Evolutionary conservation across 1,140 invertebrate genomes (phyloP).

Genomic region (Phymastichus coffea): DNA sequence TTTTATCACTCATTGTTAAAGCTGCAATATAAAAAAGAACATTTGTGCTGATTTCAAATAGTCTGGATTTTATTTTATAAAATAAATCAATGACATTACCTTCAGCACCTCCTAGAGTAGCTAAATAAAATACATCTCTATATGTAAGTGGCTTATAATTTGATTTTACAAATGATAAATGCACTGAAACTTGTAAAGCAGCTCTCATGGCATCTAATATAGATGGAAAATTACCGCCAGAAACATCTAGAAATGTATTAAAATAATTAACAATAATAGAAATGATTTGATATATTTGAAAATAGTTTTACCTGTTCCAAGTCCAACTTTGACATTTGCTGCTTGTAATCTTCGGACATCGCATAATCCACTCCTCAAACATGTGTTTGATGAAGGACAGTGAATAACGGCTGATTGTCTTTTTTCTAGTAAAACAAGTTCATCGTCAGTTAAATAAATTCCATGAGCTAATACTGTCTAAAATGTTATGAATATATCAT

Average conservation of each 20-base stretch:
- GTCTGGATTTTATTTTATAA: constrained; percentile 8
- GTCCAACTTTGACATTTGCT: constrained; percentile 71
- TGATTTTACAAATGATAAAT: constrained; percentile 58
- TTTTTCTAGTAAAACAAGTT: constrained; percentile 67
- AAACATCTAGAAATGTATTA: constrained; percentile 65
- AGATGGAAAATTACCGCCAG: constrained; percentile 75
- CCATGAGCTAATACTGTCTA: constrained; percentile 81
- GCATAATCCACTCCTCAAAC: constrained; percentile 80
- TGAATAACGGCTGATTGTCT: constrained; percentile 72
- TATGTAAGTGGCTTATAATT: constrained; percentile 65
- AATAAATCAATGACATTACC: constrained; percentile 53
- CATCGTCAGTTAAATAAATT: constrained; percentile 71
- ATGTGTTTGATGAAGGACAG: constrained; percentile 85
- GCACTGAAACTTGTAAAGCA: constrained; percentile 72
- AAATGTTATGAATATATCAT: constrained; percentile 27
- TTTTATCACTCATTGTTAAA: constrained; percentile 67
- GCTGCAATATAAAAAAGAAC: constrained; percentile 57
- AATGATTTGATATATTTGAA: constrained; percentile 17
- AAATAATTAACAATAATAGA: constrained; percentile 16
- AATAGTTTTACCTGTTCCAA: constrained; percentile 73
- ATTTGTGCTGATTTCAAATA: constrained; percentile 6
- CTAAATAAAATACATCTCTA: constrained; percentile 78
- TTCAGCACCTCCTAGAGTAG: constrained; percentile 82
- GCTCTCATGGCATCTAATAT: constrained; percentile 76
- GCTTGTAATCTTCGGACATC: constrained; percentile 69